Evolutionary conservation across 2,888 invertebrate species (phyloP).

Genomic region (Mayetiola destructor): DNA sequence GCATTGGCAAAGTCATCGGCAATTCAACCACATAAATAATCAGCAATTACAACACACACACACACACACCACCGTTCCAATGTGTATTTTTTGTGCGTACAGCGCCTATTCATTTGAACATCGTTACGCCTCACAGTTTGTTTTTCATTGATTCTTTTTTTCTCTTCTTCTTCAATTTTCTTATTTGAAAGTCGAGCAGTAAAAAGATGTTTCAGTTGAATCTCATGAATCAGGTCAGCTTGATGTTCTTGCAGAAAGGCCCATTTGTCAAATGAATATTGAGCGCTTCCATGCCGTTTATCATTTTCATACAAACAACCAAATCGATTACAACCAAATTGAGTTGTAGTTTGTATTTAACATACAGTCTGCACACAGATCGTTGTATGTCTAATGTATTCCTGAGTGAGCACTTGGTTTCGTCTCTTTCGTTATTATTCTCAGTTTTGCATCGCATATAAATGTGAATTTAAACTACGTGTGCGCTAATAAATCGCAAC

Average conservation of each 20-base stretch:
- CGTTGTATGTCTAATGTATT: not conserved
- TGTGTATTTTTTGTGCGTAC: too few relatives aligned
- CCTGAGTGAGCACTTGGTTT: not conserved
- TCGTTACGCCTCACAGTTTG: conserved; percentile 9
- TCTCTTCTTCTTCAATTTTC: too few relatives aligned
- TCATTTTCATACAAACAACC: conserved; percentile 11
- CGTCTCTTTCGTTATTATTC: not conserved
- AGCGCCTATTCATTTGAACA: conserved; percentile 4
- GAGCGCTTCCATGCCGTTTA: not conserved
- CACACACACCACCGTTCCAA: not conserved
- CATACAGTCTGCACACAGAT: not conserved
- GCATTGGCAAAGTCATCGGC: conserved; percentile 12
- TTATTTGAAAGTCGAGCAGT: too few relatives aligned
- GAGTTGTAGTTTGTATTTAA: not conserved
- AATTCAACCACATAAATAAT: conserved; percentile 16
- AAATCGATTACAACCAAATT: conserved; percentile 12
- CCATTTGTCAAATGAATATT: not conserved
- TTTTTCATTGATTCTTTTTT: not conserved
- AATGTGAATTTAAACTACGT: not conserved
- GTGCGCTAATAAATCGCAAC: not conserved
- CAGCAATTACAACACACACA: conserved; percentile 15
- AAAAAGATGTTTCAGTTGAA: not conserved
- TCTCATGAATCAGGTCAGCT: not conserved
- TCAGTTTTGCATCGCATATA: conserved; percentile 7
- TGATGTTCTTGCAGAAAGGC: not conserved